phyloP scores from a whole-genome alignment of 2,113 vertebrate species.

The Rynchops niger region DNA sequence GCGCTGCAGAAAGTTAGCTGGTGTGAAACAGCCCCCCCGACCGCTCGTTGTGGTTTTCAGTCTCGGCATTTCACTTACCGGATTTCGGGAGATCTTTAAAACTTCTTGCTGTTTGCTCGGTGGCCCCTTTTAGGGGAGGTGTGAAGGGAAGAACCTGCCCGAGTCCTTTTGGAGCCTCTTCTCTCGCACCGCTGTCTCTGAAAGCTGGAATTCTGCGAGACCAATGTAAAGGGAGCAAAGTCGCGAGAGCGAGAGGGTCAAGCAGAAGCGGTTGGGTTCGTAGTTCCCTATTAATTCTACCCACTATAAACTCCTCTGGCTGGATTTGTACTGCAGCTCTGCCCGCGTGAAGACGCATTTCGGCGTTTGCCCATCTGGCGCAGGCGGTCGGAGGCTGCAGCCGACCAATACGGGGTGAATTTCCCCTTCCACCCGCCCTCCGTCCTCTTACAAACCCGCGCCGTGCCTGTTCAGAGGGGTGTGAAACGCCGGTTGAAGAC shows the following conservation, averaged over 20 bases:
- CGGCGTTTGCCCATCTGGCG: background rate
- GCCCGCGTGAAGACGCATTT: fast-evolving
- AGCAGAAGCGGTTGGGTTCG: background rate
- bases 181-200: background rate
- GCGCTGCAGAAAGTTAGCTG: background rate
- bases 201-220: background rate
- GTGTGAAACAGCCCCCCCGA: background rate
- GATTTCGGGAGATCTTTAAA: background rate
- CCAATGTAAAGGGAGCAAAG: background rate
- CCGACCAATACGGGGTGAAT: fast-evolving
- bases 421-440: background rate
- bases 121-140: background rate
- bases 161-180: background rate
- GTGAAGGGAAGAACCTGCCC: background rate
- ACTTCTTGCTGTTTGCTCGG: fast-evolving
- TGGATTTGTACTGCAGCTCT: background rate
- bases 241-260: background rate
- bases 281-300: background rate
- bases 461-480: background rate
- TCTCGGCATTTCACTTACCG: constrained; percentile 31
- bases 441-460: fast-evolving
- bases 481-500: fast-evolving
- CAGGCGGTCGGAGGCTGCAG: fast-evolving
- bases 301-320: background rate
- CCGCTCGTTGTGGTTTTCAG: background rate